Evolutionary conservation across 2,797 vertebrate genomes (phyloP).

Genomic region (Tragopan temminckii): DNA sequence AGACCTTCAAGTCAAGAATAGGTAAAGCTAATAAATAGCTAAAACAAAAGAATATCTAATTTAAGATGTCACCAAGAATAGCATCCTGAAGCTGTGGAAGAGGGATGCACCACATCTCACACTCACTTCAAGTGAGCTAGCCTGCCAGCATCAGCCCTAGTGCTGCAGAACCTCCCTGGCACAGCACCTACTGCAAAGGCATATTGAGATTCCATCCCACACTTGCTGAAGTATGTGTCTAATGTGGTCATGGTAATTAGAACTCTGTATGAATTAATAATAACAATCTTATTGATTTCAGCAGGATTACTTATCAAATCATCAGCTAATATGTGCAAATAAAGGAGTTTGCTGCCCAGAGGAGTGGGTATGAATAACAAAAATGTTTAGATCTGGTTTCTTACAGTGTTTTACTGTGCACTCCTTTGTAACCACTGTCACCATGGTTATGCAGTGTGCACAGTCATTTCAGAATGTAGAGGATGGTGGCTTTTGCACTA

Average conservation of each 20-base stretch:
- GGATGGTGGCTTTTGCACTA: not conserved
- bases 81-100: not conserved
- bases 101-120: not conserved
- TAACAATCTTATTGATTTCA: not conserved
- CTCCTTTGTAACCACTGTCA: not conserved
- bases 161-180: not conserved
- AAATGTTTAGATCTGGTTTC: not conserved
- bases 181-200: not conserved
- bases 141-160: not conserved
- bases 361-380: not conserved
- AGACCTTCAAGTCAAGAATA: not conserved
- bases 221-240: not conserved
- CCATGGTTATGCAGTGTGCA: not conserved
- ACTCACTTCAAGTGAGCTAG: not conserved
- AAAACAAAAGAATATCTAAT: not conserved
- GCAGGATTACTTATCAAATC: not conserved
- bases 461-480: fast-evolving
- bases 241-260: not conserved
- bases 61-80: not conserved
- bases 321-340: not conserved
- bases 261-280: not conserved
- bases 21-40: not conserved
- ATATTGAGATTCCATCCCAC: not conserved
- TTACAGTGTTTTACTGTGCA: not conserved
- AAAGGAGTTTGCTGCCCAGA: not conserved